Percentiles rank a stretch among this genome's conserved stretches.
These are phyloP conservation scores for Diploptera punctata DNA, from an alignment of 2,888 invertebrate genomes.

Conservation along the genomic window DNA sequence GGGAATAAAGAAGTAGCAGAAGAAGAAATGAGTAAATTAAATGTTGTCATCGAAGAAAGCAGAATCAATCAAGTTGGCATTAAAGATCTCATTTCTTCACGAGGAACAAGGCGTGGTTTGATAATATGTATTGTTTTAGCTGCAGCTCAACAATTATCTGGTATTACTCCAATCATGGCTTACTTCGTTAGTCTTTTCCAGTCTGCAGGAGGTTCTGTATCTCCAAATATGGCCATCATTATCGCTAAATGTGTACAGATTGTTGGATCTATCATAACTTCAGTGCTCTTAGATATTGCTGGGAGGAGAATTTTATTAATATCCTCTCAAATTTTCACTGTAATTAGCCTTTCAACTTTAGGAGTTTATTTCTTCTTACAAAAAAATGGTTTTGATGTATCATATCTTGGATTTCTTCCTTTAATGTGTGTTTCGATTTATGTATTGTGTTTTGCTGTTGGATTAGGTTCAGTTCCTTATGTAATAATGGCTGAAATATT, in stretches of 20 bases:
- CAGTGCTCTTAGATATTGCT: constrained; percentile 52
- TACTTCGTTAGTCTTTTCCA: constrained; percentile 50
- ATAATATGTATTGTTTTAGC: constrained; percentile 53
- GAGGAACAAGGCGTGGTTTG: constrained; percentile 48
- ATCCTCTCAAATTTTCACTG: constrained; percentile 52
- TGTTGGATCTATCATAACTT: constrained; percentile 47
- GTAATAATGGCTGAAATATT: too few species aligned
- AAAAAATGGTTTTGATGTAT: constrained; percentile 38
- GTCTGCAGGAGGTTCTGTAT: constrained; percentile 47
- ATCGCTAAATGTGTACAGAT: constrained; percentile 55
- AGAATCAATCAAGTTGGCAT: neutral
- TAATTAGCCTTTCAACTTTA: constrained; percentile 48
- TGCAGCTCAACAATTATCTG: constrained; percentile 56
- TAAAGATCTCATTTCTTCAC: neutral
- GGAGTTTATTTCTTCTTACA: constrained; percentile 49
- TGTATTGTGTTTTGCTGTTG: constrained; percentile 22
- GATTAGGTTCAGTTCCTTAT: too few species aligned
- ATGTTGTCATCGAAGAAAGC: constrained; percentile 47
- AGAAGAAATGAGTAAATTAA: constrained; percentile 48
- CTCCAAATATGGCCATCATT: constrained; percentile 52
- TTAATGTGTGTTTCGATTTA: constrained; percentile 17
- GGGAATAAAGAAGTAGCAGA: constrained; percentile 46
- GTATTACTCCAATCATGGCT: constrained; percentile 55
- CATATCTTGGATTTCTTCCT: constrained; percentile 23
- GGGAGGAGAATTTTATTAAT: constrained; percentile 57